Base-by-base conservation (phyloP, 2,888 invertebrate species). In the Brachyptera putata region DNA sequence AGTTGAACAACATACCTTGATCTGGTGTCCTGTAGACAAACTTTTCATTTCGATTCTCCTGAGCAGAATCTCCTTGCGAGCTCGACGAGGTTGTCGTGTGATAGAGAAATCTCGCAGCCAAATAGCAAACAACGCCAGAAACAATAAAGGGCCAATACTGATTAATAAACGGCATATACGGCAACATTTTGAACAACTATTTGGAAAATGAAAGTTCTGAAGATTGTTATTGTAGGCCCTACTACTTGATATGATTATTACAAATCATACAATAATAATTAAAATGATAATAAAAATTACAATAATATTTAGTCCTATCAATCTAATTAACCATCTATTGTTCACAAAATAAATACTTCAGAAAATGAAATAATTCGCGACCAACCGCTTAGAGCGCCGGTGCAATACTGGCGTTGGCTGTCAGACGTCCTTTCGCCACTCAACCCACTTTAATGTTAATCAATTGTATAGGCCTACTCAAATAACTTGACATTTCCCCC, bases 141-240 rank as follows among this genome's bases (percentile, higher is more conserved):
- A 72, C 61, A 56, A 76, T 65, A 64, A 74, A 73, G 25, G 71
- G 70, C 73, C 76, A 74, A 62, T 76, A 73, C 57, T 73, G 71
- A 26, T 68, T 67, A 64, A 74, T 71, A 67, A 77, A 76, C 14
- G 76, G 76, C 59, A 75, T 64, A 36, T 63, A 61, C 18, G 63
- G 62, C 43, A 60, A 24, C 62, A 60, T 60, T 21, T 36, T 53
- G 2, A 30, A 49, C 46, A 22, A 43, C 43, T 11, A 43, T 18
- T 4, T 43, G 37, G 37, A 3, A 14, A 37, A 13, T 18, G 4
- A 43, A 30, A 30, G 30, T 30, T 5, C 11, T 30, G 7, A 30
- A 30, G n/a, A 14, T 18, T 43, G 21, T 18, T 43, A 18, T 18
- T n/a, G n/a, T n/a, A n/a, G n/a, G n/a, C n/a, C 3, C 16, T 37